These are phyloP conservation scores for Cephalopholis sonnerati DNA, from an alignment of 2,113 vertebrate species.

Conservation along the genomic window DNA sequence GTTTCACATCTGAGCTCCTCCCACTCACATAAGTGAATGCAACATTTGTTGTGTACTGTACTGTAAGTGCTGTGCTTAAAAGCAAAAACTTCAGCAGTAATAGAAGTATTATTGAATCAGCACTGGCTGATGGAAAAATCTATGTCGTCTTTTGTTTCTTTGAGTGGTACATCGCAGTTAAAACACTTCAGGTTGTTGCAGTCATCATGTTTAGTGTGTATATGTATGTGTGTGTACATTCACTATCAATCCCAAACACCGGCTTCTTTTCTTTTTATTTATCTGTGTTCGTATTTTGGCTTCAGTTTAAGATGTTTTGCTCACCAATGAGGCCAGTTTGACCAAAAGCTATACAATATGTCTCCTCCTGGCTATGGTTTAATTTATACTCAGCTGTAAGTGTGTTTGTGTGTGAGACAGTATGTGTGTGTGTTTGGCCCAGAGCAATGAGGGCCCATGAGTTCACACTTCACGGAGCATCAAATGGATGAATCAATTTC, in stretches of 20 bases:
- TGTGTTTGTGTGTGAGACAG: neutral
- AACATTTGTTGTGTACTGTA: neutral
- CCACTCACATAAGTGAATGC: constrained; percentile 12
- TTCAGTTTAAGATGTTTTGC: neutral
- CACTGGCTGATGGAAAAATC: neutral
- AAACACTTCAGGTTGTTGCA: neutral
- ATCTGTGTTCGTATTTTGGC: neutral
- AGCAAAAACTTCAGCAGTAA: constrained; percentile 4
- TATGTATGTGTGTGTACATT: neutral
- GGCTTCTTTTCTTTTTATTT: neutral
- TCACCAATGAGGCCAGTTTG: constrained; percentile 15
- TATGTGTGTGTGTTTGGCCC: constrained; percentile 15
- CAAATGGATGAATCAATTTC: constrained; percentile 63
- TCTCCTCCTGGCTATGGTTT: neutral
- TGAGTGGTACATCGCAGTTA: neutral
- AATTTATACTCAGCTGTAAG: neutral
- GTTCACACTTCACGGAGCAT: constrained; percentile 69
- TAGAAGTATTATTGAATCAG: neutral
- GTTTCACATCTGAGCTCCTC: constrained; percentile 6
- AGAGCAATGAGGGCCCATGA: constrained; percentile 39
- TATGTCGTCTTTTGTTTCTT: neutral
- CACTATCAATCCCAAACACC: neutral
- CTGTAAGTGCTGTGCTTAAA: constrained; percentile 42
- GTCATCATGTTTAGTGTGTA: neutral
- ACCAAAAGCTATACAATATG: neutral